Evolutionary conservation across 2,888 invertebrate genomes (phyloP), one percentile per base, ranked within the genome.

Genomic region (Onchidella celtica): DNA sequence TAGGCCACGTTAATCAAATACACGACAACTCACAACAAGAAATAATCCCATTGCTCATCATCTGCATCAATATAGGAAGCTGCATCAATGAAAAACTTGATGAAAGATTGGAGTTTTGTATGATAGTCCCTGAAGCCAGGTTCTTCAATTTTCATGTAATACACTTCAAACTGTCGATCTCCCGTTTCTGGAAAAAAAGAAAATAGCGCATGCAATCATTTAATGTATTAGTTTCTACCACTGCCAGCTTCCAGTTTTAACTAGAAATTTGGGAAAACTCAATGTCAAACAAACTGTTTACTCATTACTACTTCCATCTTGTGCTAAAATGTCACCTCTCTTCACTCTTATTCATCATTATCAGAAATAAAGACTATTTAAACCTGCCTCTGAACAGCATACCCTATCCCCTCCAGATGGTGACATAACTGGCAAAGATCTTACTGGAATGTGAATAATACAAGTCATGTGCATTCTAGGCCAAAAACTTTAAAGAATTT

Each of bases 31-130:
- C 88, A 93, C 93, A 93, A 55, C n/a, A 93, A 79, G 85, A 90
- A 93, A 84, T 89, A 92, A 14, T 82, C 85, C 99, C 99, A 99
- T 88, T 96, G 96, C 21, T 96, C 95, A 94, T 99, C 99, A 92
- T 97, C 97, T 3, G 96, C 95, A 93, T 99, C 98, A 87, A 99
- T 97, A 91, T 96, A 98, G 55, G 97, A 97, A 0, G 98, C 98
- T 21, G 97, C 98, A 94, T 99, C 99, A 87, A 99, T 97, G 93
- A 96, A 99, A 97, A 97, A 99, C 82, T 98, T 94, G 14, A 99
- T 95, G 91, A 98, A 97, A 0, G 97, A 97, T 94, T 99, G 98
- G 87, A 99, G 94, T 76, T 97, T 95, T 86, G 96, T 95, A 92
- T 98, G 97, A 92, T 96, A 98, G 3, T 95, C 94, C 36, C 95